Evolutionary conservation across 2,888 invertebrate genomes (phyloP).

Genomic region (Ichneumoninae sp.): DNA sequence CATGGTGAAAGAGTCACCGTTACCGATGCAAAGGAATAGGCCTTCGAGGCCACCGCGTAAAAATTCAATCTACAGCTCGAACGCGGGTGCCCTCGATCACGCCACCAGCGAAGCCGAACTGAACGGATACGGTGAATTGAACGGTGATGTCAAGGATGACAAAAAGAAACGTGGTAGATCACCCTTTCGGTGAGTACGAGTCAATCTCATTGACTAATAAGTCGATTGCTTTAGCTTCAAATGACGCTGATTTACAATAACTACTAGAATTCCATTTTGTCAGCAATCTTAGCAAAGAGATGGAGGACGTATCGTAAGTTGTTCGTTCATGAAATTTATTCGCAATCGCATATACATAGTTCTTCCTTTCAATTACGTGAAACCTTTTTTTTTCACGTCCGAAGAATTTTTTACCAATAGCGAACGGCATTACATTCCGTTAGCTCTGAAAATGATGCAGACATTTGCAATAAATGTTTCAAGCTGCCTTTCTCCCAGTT

Average conservation of each 20-base stretch:
- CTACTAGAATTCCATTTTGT: constrained; percentile 68
- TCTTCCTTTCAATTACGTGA: not conserved
- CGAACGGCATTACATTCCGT: not conserved
- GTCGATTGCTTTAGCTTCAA: not conserved
- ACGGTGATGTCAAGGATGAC: constrained; percentile 88
- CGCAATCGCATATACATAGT: constrained; percentile 3
- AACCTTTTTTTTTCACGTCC: not conserved
- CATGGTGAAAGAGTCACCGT: constrained; percentile 86
- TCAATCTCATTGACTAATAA: not conserved
- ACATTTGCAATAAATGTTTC: too few relatives aligned
- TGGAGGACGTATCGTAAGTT: constrained; percentile 81
- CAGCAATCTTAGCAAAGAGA: constrained; percentile 81
- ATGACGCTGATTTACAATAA: constrained; percentile 41
- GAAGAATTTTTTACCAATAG: not conserved
- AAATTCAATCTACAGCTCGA: constrained; percentile 86
- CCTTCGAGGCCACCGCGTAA: constrained; percentile 92
- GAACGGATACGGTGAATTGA: constrained; percentile 88
- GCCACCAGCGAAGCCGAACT: constrained; percentile 92
- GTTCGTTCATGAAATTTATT: constrained; percentile 32
- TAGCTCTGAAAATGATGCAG: too few relatives aligned
- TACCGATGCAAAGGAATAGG: constrained; percentile 81
- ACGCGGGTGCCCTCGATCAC: constrained; percentile 86
- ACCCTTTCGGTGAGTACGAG: constrained; percentile 91
- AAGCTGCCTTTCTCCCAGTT: too few relatives aligned
- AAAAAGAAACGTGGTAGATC: constrained; percentile 94